Evolutionary conservation across 2,113 vertebrate species (phyloP), one percentile per base, ranked within the genome.

Genomic region (Leucosticte australis): DNA sequence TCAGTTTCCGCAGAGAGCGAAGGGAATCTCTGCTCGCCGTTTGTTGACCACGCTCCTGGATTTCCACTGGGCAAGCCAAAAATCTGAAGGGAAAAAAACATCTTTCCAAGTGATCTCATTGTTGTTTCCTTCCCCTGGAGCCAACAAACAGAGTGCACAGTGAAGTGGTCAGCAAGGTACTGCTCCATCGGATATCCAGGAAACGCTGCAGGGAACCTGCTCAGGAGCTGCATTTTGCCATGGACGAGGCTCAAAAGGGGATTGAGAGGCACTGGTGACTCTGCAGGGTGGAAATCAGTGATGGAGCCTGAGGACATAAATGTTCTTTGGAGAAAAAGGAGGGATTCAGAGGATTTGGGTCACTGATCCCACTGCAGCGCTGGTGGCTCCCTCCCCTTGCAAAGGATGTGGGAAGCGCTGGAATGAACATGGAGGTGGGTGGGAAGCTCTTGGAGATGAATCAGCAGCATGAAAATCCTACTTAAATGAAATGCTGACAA

Each of bases 11-110:
- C 28, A 4, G 65, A 80, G 5, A 9, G 33, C 4, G 65, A 73
- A 76, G 42, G 62, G 1, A 1, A 86, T n/a, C 0, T 31, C 0
- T 7, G 26, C 41, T 76, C 0, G 0, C 22, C 1, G 2, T 49
- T 90, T 60, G 37, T 52, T 91, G 59, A 53, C 26, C 64, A 14
- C 46, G 0, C 64, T 70, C 77, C 44, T n/a, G 65, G 44, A 65
- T 95, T 87, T 87, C 85, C 7, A 2, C 37, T 6, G 26, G 63
- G 49, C 70, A 53, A 76, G 84, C 33, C 69, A 77, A 74, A 81
- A 82, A 82, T 27, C 13, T 39, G 64, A n/a, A 75, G 47, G 75
- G 21, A 52, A n/a, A 31, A 47, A 33, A 33, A 3, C 2, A 81
- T 64, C 74, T 64, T 84, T 89, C 53, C 65, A 26, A 64, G 56